Percentiles rank a stretch among this genome's conserved stretches.
Conservation (phyloP, 2,113 vertebrate species). For the Microtus montanus region DNA sequence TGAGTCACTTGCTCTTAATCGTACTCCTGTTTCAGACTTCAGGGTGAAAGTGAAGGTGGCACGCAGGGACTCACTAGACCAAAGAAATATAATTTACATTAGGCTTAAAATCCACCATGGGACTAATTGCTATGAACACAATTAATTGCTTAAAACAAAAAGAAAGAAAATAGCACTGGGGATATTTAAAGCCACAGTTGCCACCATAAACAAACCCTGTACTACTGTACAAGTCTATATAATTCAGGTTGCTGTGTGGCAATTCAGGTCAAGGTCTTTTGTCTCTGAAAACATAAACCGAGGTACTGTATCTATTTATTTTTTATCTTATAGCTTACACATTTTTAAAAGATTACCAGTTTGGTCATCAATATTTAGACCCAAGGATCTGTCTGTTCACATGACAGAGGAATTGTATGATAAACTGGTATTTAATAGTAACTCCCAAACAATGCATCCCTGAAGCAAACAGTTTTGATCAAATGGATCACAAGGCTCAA, state of each 20-base stretch:
- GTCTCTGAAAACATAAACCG: slow-evolving; percentile 24
- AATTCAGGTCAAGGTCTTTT: slow-evolving; percentile 2
- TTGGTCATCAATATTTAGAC: slow-evolving; percentile 29
- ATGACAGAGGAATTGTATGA: neutral
- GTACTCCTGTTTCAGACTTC: neutral
- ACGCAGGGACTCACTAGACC: slow-evolving; percentile 35
- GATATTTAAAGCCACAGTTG: slow-evolving; percentile 52
- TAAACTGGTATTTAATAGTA: slow-evolving; percentile 35
- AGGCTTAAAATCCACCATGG: slow-evolving; percentile 22
- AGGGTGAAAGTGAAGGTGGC: neutral
- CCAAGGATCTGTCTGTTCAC: slow-evolving; percentile 28
- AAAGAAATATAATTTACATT: slow-evolving; percentile 51
- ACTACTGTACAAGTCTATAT: neutral
- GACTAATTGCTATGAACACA: slow-evolving; percentile 59
- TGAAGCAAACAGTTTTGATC: slow-evolving; percentile 5
- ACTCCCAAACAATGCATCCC: slow-evolving; percentile 8
- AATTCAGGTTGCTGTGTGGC: neutral
- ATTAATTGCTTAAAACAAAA: slow-evolving; percentile 67
- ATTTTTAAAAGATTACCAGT: neutral
- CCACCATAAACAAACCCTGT: slow-evolving; percentile 30
- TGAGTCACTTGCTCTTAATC: slow-evolving; percentile 32
- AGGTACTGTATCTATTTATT: slow-evolving; percentile 1
- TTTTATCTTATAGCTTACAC: neutral
- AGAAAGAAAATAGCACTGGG: slow-evolving; percentile 48
- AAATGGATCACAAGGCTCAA: slow-evolving; percentile 49